Conservation (phyloP, 2,797 vertebrate genomes). For the Falco novaeseelandiae region DNA sequence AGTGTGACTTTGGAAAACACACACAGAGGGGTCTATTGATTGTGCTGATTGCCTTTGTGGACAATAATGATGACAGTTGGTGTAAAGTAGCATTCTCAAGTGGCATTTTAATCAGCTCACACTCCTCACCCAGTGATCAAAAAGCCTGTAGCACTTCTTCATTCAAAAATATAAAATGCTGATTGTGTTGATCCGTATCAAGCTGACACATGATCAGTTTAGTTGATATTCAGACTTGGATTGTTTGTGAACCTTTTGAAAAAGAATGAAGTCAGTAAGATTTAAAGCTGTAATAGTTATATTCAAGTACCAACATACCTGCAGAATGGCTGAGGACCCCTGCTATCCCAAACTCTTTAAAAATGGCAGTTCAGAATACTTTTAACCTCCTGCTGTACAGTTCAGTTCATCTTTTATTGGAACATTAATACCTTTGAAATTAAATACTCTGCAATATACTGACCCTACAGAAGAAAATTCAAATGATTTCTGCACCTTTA, state of each 20-base stretch:
- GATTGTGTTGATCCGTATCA: background rate
- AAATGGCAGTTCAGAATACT: background rate
- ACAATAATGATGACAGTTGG: background rate
- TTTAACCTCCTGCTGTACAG: background rate
- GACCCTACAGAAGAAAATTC: background rate
- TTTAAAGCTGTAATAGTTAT: background rate
- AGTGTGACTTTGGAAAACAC: background rate
- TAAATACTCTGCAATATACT: background rate
- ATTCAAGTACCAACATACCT: background rate
- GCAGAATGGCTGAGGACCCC: background rate
- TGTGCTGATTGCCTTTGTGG: background rate
- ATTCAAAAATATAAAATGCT: background rate
- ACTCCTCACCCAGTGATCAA: background rate
- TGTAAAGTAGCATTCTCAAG: background rate
- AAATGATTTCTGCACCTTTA: background rate
- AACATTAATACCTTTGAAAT: background rate
- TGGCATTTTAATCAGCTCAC: background rate
- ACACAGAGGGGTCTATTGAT: background rate
- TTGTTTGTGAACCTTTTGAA: background rate
- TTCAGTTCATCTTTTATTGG: background rate
- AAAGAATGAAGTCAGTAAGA: background rate
- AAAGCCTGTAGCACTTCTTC: background rate
- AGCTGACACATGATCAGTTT: background rate
- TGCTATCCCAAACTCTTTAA: background rate
- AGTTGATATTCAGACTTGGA: background rate